Evolutionary conservation across 1,140 invertebrate species (phyloP).

Genomic region (Phenacoccus solenopsis): DNA sequence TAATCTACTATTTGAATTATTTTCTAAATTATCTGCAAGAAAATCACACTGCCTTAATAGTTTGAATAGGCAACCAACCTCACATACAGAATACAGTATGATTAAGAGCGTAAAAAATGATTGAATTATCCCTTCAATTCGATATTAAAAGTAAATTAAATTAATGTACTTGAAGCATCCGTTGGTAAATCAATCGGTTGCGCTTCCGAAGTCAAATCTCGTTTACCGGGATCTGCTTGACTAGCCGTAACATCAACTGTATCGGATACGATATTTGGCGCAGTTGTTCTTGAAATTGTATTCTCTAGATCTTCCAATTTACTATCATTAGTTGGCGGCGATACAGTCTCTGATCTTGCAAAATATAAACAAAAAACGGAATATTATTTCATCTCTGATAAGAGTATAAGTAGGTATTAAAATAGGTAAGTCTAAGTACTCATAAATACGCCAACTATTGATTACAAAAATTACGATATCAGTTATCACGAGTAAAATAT

Average conservation of each 20-base stretch:
- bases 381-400: neutral
- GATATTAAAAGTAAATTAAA: neutral
- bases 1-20: neutral
- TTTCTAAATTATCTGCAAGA: neutral
- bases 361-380: neutral
- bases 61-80: no score
- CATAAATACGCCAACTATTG: no score
- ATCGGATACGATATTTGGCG: neutral
- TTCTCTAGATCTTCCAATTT: neutral
- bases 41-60: neutral
- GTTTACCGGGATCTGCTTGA: neutral
- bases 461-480: no score
- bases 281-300: neutral
- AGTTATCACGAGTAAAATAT: no score
- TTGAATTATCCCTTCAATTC: no score
- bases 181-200: neutral
- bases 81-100: no score
- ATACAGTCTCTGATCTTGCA: constrained; percentile 5
- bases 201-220: neutral
- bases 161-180: neutral
- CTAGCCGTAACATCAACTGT: neutral
- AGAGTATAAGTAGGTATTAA: no score
- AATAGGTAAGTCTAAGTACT: no score
- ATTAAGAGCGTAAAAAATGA: no score
- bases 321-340: neutral